phyloP scores from a whole-genome alignment of 2,797 vertebrate genomes.

The Chiroxiphia lanceolata region DNA sequence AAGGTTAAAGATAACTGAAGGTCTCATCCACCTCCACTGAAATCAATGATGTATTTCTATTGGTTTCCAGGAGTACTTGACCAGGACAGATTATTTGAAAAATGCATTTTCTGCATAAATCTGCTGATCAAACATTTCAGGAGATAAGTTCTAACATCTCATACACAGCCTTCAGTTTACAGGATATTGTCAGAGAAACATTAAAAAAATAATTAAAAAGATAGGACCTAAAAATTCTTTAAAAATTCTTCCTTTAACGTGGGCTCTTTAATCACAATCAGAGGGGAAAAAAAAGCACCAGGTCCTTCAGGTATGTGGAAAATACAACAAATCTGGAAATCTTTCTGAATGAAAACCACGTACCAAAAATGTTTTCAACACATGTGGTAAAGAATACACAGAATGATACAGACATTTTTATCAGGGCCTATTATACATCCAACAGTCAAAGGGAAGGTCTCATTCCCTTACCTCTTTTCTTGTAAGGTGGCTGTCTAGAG shows the following conservation, averaged over 20 bases:
- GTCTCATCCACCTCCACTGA: not conserved
- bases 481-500: not conserved
- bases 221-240: not conserved
- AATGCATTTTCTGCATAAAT: not conserved
- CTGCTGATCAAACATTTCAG: not conserved
- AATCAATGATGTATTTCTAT: not conserved
- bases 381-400: not conserved
- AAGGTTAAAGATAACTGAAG: not conserved
- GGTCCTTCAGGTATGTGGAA: not conserved
- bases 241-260: not conserved
- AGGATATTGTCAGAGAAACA: not conserved
- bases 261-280: not conserved
- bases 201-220: not conserved
- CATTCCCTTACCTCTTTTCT: not conserved
- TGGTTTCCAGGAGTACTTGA: not conserved
- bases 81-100: not conserved
- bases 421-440: not conserved
- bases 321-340: not conserved
- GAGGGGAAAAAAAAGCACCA: not conserved
- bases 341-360: not conserved
- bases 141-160: not conserved
- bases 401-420: not conserved
- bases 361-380: not conserved
- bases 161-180: not conserved
- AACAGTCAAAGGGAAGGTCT: not conserved